These are phyloP conservation scores for Limnephilus lunatus DNA, from an alignment of 2,888 invertebrate genomes.

Conservation along the genomic window DNA sequence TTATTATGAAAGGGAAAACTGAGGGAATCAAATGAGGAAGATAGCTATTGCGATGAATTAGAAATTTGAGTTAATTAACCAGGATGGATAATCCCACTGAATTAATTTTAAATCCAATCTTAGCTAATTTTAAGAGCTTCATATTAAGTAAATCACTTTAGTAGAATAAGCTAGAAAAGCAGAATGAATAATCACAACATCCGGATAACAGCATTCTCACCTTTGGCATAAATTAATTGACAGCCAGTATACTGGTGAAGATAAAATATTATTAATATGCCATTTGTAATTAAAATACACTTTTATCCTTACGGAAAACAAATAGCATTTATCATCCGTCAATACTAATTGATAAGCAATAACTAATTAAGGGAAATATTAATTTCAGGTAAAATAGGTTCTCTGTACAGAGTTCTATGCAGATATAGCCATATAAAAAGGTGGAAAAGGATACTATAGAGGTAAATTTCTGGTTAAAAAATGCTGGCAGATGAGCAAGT, in stretches of 20 bases:
- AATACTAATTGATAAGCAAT: not conserved
- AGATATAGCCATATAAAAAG: not conserved
- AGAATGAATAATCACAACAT: not conserved
- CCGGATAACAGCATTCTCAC: not conserved
- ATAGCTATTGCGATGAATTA: not conserved
- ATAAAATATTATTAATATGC: slow-evolving; percentile 6
- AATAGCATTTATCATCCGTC: not conserved
- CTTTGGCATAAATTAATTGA: not conserved
- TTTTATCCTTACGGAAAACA: not conserved
- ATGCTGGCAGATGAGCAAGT: too few relatives aligned
- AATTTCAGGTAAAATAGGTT: not conserved
- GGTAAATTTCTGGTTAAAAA: too few relatives aligned
- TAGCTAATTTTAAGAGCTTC: not conserved
- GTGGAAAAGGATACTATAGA: too few relatives aligned
- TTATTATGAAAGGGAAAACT: not conserved
- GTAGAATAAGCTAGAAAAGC: not conserved
- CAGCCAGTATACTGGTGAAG: not conserved
- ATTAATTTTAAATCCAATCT: not conserved
- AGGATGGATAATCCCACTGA: not conserved
- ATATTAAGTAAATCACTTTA: not conserved
- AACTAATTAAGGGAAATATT: not conserved
- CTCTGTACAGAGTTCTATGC: not conserved
- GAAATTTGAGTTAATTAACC: not conserved
- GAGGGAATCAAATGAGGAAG: not conserved
- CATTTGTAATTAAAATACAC: slow-evolving; percentile 19